Base-by-base conservation (phyloP, 2,797 vertebrate genomes). In the Fistularia tabacaria region DNA sequence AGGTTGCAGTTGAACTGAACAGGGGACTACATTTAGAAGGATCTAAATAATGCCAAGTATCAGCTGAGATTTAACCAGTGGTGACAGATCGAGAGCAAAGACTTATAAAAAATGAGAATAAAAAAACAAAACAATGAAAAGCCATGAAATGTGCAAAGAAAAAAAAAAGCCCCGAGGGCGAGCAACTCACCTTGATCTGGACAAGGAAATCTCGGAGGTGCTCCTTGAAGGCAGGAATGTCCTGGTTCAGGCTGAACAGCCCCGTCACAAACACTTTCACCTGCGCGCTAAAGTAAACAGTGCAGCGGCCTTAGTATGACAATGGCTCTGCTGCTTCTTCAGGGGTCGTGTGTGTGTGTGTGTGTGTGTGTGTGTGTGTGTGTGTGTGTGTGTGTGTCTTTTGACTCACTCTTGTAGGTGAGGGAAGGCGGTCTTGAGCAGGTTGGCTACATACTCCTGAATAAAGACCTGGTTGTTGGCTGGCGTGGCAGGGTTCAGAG, bases 251-350 rank as follows among this genome's bases (percentile, higher is more conserved):
- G 84, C 97, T 99, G 93, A 99, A 99, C 82, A 99, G 91, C 50
- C 97, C 97, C 0, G 96, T 99, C 77, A 99, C 97, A 82, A 99
- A 99, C 85, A 99, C 94, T 87, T 99, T 99, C 60, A 99, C 97
- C 91, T 99, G 97, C 68, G 97, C 97, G 83, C 97, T 99, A 59
- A 62, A 80, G 49, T 38, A 37, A n/a, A 74, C 7, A 1, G 6
- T 45, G 7, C 45, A 7, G 60, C 37, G 71, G 13, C 36, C 5
- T 64, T 46, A 57, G 46, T 15, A 40, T 6, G 38, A 9, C 3
- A 1, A 3, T 36, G 12, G 25, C 9, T 36, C 25, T 2, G 39
- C 38, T 14, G 25, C 25, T 25, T 25, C 15, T 4, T 44, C 37
- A 6, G 10, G 14, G 15, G 7, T 36, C 43, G 48, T 3, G 40